phyloP scores from a whole-genome alignment of 2,797 vertebrate genomes.

The Lacerta agilis region DNA sequence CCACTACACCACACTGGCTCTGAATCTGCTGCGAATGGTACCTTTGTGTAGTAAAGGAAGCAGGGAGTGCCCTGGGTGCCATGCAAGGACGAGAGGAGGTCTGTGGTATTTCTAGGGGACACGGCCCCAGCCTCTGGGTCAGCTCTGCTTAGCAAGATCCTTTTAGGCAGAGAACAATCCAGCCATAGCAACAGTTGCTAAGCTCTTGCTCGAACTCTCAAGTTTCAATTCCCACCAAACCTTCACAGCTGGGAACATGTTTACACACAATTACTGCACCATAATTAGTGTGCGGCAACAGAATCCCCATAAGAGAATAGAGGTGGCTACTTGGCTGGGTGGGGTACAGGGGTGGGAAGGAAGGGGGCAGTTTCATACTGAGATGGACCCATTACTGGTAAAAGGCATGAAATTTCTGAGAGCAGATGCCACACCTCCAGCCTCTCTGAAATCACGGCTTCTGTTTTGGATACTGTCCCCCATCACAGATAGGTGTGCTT shows the following conservation, averaged over 20 bases:
- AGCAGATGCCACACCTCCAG: background rate
- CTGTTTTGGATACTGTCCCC: background rate
- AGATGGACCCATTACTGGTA: background rate
- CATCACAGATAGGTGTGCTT: background rate
- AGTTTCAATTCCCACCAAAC: constrained; percentile 40
- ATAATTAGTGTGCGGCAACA: constrained; percentile 60
- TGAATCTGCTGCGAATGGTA: background rate
- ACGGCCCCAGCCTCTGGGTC: fast-evolving
- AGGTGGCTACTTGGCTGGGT: background rate
- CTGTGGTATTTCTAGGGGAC: background rate
- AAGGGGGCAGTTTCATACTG: background rate
- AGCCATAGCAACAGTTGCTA: constrained; percentile 58
- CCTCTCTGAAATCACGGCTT: background rate
- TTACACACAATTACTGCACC: constrained; percentile 73
- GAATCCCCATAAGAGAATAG: background rate
- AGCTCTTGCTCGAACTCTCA: constrained; percentile 9
- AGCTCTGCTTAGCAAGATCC: fast-evolving
- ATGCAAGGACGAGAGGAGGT: background rate
- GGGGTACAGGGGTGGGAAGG: background rate
- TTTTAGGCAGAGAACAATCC: fast-evolving
- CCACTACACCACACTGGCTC: too few relatives aligned
- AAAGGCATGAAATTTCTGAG: background rate
- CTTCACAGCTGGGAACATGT: constrained; percentile 56
- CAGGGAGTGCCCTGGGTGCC: background rate
- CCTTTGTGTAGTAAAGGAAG: background rate